Conservation (phyloP, 2,797 vertebrate genomes). For the Poeciliopsis turneri region DNA sequence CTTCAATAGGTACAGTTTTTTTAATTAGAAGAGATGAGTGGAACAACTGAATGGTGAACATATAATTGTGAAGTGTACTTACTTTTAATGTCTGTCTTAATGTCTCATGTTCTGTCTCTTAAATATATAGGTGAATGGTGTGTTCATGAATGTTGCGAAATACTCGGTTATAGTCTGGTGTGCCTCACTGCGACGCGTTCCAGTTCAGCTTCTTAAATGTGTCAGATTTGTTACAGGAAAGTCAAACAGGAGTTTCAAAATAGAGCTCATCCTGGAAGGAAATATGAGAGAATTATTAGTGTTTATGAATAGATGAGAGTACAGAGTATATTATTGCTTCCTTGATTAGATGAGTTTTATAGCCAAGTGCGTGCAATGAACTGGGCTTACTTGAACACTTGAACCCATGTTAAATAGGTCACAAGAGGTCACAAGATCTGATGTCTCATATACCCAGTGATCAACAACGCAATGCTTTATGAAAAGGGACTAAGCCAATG, state of each 20-base stretch:
- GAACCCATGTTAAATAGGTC: background rate
- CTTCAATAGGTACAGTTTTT: constrained; percentile 62
- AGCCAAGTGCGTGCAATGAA: background rate
- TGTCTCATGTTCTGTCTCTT: constrained; percentile 11
- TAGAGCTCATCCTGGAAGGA: constrained; percentile 35
- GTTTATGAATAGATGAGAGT: constrained; percentile 18
- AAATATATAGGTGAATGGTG: constrained; percentile 42
- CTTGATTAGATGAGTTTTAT: constrained; percentile 17
- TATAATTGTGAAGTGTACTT: constrained; percentile 17
- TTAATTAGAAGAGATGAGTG: constrained; percentile 28
- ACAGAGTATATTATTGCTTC: constrained; percentile 30
- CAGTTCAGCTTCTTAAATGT: constrained; percentile 50
- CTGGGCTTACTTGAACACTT: constrained; percentile 10
- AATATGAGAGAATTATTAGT: constrained; percentile 38
- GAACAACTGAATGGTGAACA: constrained; percentile 37
- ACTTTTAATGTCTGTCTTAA: constrained; percentile 32
- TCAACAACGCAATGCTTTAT: background rate
- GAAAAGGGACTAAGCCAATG: background rate
- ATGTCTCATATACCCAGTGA: background rate
- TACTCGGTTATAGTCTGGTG: constrained; percentile 25
- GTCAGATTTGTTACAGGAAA: constrained; percentile 51
- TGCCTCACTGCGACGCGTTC: constrained; percentile 25
- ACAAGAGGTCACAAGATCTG: background rate
- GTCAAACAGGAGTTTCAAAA: constrained; percentile 45
- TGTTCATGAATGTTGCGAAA: constrained; percentile 49